Evolutionary conservation across 2,888 invertebrate species (phyloP), one percentile per base, ranked within the genome.

Genomic region (Tryphoninae sp.): DNA sequence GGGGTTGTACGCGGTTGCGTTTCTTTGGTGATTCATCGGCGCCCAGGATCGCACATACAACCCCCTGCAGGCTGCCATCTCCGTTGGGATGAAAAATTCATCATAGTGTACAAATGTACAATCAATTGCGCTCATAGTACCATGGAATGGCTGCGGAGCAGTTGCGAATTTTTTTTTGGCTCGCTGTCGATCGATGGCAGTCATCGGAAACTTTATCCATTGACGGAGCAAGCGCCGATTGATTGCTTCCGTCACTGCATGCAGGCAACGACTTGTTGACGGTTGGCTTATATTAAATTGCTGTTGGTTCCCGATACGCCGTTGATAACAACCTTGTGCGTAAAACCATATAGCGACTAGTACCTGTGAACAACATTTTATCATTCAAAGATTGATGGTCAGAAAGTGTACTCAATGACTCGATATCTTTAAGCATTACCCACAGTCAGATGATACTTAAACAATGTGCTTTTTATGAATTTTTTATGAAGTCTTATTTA

Each of bases 311-410:
- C 83, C 81, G 11, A 77, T 78, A 68, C 40, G 22, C 49, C 61
- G 59, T 72, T 83, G 77, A 67, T 83, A 83, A 62, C 42, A 72
- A 13, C 83, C 83, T 72, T 58, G 53, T 2, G 80, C 80, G 55
- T 78, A 83, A 42, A 83, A 83, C 19, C 65, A 59, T 45, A 82
- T 26, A 2, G 79, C 79, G 33, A 71, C 71, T 9, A 82, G 16
- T 11, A 79, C 73, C 71, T 73, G 61, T 62, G 16, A 51, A 55
- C 65, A 75, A 55, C 40, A 40, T 58, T 40, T 73, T 26, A 55
- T 55, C 3, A 55, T 55, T 55, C 8, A 16, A 4, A 55, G 2
- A 8, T 19, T 55, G 11, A 49, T 51, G 49, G 11, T 51, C 49
- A 73, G 19, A 8, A 55, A 55, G 19, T 16, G n/a, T 8, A 55